Evolutionary conservation across 2,888 invertebrate species (phyloP), one percentile per base, ranked within the genome.

Genomic region (Dolichomitus sp.): DNA sequence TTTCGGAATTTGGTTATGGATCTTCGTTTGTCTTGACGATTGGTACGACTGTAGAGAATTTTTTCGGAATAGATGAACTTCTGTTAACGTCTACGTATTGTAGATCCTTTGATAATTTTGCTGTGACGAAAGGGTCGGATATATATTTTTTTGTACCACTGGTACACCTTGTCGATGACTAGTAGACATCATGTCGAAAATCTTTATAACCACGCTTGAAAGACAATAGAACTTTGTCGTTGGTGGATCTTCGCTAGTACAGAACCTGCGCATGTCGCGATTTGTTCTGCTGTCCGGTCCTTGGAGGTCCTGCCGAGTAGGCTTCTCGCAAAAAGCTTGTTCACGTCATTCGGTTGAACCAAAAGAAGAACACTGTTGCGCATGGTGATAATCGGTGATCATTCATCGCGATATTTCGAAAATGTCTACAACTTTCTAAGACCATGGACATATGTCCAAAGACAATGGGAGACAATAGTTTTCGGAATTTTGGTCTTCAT

Each of bases 211-310:
- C 9, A 23, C 4, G 40, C 19, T 14, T 14, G 19, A 5, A 63
- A 27, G 48, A 69, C 66, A 40, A 72, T 65, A 27, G 61, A 23
- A n/a, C 17, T 66, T 65, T 30, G 73, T 69, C 77, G 68, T 12
- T 48, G n/a, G 12, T 33, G 33, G 17, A n/a, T 80, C 37, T 37
- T 27, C 50, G 19, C 40, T 59, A 30, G 50, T 52, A 19, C 65
- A 54, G 69, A 27, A 57, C 45, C 27, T 27, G 45, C n/a, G 45
- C 52, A 48, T 52, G 48, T 76, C 45, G 45, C 73, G 59, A 77
- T 81, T 78, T 52, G 81, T 81, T 74, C 68, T 37, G 61, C 68
- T 65, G 66, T 45, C 59, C 2, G 48, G 59, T 33, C 27, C 27
- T 48, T 33, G 27, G 37, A 17, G 37, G 57, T 19, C 12, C 19